phyloP scores from a whole-genome alignment of 2,113 vertebrate genomes.

The Aphyosemion australe region DNA sequence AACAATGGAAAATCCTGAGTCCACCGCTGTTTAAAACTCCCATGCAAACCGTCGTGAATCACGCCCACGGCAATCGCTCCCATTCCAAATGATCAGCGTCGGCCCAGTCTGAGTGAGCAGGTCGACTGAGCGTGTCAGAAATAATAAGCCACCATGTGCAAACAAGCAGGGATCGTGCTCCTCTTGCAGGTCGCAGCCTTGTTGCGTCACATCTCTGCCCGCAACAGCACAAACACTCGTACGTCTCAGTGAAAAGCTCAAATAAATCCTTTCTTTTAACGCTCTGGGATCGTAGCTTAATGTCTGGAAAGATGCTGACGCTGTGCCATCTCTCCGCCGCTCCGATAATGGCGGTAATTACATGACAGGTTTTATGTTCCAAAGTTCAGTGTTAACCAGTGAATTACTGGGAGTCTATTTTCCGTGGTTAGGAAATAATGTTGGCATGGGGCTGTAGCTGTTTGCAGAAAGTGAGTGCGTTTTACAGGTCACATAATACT shows the following conservation, averaged over 20 bases:
- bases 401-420: constrained; percentile 30
- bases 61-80: constrained; percentile 25
- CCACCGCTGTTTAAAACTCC: constrained; percentile 43
- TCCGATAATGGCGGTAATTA: constrained; percentile 26
- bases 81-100: constrained; percentile 34
- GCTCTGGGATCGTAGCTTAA: constrained; percentile 26
- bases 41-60: constrained; percentile 60
- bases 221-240: constrained; percentile 58
- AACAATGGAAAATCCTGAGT: constrained; percentile 37
- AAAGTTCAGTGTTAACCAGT: constrained; percentile 9
- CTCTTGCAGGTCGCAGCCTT: constrained; percentile 3
- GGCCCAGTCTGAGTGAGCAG: constrained; percentile 45
- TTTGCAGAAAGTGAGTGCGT: neutral
- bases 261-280: constrained; percentile 55
- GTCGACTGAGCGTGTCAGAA: constrained; percentile 57
- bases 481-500: constrained; percentile 17
- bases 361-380: constrained; percentile 43
- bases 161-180: constrained; percentile 4
- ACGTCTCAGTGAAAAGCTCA: constrained; percentile 55
- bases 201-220: constrained; percentile 64
- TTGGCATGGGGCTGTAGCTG: constrained; percentile 1
- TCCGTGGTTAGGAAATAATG: constrained; percentile 15
- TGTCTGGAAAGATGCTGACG: constrained; percentile 43
- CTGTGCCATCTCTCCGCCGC: constrained; percentile 35
- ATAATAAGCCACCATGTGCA: constrained; percentile 57